Conservation (phyloP, 2,888 invertebrate genomes). For the Synergus gifuensis region DNA sequence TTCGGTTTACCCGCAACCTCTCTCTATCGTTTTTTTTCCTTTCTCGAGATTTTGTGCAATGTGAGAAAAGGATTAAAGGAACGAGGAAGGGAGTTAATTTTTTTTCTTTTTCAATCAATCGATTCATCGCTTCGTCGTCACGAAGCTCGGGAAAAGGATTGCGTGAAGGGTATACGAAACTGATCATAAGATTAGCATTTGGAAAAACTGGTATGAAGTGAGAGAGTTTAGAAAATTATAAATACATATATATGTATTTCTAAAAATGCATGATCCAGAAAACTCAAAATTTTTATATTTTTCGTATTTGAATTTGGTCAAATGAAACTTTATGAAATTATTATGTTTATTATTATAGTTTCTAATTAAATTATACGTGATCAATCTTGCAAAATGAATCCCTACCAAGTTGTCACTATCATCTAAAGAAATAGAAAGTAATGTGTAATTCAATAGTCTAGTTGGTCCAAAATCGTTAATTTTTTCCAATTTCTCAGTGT, state of each 20-base stretch:
- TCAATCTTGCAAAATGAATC: too few species aligned
- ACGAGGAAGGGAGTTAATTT: slow-evolving; percentile 42
- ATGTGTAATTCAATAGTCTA: not conserved
- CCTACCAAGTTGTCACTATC: not conserved
- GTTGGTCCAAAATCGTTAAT: slow-evolving; percentile 28
- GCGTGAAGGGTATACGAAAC: not conserved
- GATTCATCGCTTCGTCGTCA: slow-evolving; percentile 37
- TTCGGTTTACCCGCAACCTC: slow-evolving; percentile 56
- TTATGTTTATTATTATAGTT: too few species aligned
- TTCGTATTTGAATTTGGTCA: too few species aligned
- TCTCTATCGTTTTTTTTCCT: slow-evolving; percentile 51
- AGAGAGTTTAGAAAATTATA: not conserved
- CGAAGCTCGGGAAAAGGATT: not conserved
- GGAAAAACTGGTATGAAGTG: not conserved
- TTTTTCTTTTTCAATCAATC: slow-evolving; percentile 43
- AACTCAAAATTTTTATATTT: too few species aligned
- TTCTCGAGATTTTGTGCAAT: slow-evolving; percentile 62
- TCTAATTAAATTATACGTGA: too few species aligned
- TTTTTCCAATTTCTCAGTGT: slow-evolving; percentile 11
- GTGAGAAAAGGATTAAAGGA: slow-evolving; percentile 73
- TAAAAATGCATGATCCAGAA: too few species aligned
- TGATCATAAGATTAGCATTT: not conserved
- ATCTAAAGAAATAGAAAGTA: not conserved
- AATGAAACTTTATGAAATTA: too few species aligned
- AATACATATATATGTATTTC: too few species aligned